These are phyloP conservation scores for Lordiphosa andalusiaca DNA, from an alignment of 2,888 invertebrate genomes.

Conservation along the genomic window DNA sequence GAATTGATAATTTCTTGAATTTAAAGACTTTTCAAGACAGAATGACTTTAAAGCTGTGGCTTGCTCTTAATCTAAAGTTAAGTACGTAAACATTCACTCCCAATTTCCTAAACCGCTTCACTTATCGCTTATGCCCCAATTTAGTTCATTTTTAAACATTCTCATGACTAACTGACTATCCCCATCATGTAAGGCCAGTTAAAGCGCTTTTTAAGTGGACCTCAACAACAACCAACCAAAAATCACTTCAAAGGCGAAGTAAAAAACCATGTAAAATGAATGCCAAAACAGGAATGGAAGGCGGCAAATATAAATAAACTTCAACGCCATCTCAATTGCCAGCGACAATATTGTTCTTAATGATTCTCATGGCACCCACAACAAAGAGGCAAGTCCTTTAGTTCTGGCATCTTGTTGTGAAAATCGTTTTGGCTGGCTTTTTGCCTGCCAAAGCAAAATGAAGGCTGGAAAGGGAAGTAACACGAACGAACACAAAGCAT, in stretches of 20 bases:
- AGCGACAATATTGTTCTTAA: slow-evolving; percentile 68
- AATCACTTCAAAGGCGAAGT: slow-evolving; percentile 4
- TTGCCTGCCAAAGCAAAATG: slow-evolving; percentile 33
- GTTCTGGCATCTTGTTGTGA: slow-evolving; percentile 29
- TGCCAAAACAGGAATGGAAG: slow-evolving; percentile 10
- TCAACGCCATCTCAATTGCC: slow-evolving; percentile 53
- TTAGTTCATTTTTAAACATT: slow-evolving; percentile 7
- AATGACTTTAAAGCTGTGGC: too few species aligned
- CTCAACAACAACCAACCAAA: slow-evolving; percentile 12
- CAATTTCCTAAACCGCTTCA: too few species aligned
- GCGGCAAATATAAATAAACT: slow-evolving; percentile 51
- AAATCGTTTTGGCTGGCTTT: slow-evolving; percentile 53
- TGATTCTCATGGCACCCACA: slow-evolving; percentile 51
- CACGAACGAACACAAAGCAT: slow-evolving; percentile 43
- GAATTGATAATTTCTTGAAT: too few species aligned
- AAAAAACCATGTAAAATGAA: slow-evolving; percentile 6
- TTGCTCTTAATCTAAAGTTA: too few species aligned
- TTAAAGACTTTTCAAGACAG: too few species aligned
- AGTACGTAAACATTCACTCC: too few species aligned
- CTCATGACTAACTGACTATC: slow-evolving; percentile 33
- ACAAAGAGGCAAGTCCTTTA: neutral
- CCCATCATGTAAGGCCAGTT: slow-evolving; percentile 28
- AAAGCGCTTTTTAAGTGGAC: slow-evolving; percentile 17
- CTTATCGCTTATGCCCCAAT: slow-evolving; percentile 2
- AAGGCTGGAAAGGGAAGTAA: slow-evolving; percentile 9